Conservation (phyloP, 2,113 vertebrate genomes). For the Lepus europaeus region DNA sequence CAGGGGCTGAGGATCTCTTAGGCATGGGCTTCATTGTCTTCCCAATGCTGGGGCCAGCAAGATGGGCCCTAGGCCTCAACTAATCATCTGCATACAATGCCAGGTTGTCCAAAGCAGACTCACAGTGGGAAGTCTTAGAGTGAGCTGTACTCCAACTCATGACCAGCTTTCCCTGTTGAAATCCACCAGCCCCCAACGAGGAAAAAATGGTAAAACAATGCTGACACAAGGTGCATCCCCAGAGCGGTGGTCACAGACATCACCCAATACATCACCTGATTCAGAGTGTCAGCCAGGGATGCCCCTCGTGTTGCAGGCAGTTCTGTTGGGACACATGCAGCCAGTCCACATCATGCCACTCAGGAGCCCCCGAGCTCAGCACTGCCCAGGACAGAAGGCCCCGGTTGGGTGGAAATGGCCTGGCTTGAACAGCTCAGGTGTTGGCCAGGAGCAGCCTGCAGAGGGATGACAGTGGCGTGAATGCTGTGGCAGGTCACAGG, state of each 20-base stretch:
- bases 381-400: neutral
- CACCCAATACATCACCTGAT: neutral
- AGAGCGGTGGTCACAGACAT: neutral
- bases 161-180: neutral
- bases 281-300: neutral
- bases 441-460: neutral
- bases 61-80: neutral
- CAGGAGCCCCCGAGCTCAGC: neutral
- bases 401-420: neutral
- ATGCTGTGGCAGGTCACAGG: neutral
- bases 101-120: neutral
- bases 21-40: neutral
- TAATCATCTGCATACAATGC: neutral
- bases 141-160: neutral
- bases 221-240: neutral
- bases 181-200: neutral
- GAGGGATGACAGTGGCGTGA: neutral
- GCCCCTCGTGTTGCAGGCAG: neutral
- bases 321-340: neutral
- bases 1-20: neutral
- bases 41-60: neutral
- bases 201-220: neutral
- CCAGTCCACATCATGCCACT: neutral
- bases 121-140: neutral
- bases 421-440: neutral